These are phyloP conservation scores for Oreochromis aureus DNA, from an alignment of 2,113 vertebrate genomes.

Conservation along the genomic window DNA sequence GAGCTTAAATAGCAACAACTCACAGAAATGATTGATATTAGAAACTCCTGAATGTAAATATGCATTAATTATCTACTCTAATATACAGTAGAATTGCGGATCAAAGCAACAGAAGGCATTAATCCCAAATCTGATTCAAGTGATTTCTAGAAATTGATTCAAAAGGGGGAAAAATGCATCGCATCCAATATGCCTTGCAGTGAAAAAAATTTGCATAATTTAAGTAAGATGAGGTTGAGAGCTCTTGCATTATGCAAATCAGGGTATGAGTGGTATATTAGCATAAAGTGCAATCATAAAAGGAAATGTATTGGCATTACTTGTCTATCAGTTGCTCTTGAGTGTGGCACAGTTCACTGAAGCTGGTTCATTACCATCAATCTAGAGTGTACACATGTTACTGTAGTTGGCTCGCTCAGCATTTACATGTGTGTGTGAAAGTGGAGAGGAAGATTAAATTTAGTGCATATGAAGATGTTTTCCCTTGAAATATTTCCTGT, in stretches of 20 bases:
- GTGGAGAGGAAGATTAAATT: neutral
- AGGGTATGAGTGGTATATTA: slow-evolving; percentile 30
- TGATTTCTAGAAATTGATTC: neutral
- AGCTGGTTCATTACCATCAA: neutral
- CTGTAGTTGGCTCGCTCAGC: fast-evolving
- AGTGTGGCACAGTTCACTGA: neutral
- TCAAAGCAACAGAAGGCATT: neutral
- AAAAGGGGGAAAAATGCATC: neutral
- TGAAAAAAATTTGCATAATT: slow-evolving; percentile 29
- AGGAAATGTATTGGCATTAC: slow-evolving; percentile 1
- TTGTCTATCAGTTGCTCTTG: slow-evolving; percentile 7
- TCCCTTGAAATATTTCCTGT: neutral
- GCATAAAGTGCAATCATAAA: slow-evolving; percentile 33
- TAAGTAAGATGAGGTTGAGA: slow-evolving; percentile 17
- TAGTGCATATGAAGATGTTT: neutral
- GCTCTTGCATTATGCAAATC: slow-evolving; percentile 49
- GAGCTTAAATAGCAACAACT: neutral
- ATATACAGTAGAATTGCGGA: neutral
- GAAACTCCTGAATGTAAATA: neutral
- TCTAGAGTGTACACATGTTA: neutral
- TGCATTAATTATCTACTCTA: neutral
- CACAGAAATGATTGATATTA: neutral
- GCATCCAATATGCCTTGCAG: neutral
- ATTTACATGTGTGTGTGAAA: neutral
- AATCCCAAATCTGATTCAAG: slow-evolving; percentile 1